These are phyloP conservation scores for Mustela nigripes DNA, from an alignment of 2,113 vertebrate genomes.

Conservation along the genomic window DNA sequence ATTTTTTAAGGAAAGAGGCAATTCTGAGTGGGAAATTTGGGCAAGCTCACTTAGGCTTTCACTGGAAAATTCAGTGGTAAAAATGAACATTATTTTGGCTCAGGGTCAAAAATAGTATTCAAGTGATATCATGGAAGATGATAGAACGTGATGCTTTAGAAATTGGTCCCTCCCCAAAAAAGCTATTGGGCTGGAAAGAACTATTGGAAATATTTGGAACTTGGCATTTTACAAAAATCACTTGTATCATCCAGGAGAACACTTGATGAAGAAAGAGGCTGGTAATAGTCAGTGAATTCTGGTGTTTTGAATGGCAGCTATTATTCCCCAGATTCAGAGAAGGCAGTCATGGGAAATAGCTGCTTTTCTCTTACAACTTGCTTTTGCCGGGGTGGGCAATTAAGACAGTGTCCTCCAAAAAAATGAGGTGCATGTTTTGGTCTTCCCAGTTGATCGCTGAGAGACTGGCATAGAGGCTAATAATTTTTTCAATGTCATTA, in stretches of 20 bases:
- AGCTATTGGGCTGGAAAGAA: background rate
- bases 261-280: background rate
- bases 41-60: background rate
- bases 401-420: background rate
- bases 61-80: background rate
- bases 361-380: background rate
- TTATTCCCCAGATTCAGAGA: background rate
- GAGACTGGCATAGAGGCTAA: background rate
- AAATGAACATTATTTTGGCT: background rate
- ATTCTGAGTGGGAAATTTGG: background rate
- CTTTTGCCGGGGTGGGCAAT: background rate
- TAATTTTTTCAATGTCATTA: background rate
- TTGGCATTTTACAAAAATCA: background rate
- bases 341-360: background rate
- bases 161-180: background rate
- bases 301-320: background rate
- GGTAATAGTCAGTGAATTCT: background rate
- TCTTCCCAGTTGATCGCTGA: background rate
- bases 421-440: background rate
- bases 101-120: background rate
- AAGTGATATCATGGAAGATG: background rate
- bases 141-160: background rate
- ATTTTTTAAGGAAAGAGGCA: background rate
- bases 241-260: background rate
- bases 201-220: background rate